These are phyloP conservation scores for Beroe ovata DNA, from an alignment of 37 sponge, comb jelly and placozoan species.

Conservation along the genomic window DNA sequence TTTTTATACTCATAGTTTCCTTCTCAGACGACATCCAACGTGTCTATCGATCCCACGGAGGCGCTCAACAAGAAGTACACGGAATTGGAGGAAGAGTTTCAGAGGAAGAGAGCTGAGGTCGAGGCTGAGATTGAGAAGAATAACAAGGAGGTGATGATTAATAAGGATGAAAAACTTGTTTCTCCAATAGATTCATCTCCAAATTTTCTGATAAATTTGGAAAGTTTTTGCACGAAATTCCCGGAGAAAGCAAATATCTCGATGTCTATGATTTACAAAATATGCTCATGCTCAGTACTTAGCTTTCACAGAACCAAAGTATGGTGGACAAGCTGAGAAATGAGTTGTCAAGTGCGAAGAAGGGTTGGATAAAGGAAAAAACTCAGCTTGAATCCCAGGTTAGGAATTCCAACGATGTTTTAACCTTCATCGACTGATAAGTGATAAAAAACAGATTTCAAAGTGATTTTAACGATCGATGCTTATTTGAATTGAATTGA, in stretches of 20 bases:
- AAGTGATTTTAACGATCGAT: too few relatives aligned
- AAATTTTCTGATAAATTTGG: too few relatives aligned
- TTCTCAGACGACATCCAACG: constrained; percentile 27
- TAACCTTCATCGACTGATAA: too few relatives aligned
- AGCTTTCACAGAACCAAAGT: constrained; percentile 22
- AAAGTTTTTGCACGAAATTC: too few relatives aligned
- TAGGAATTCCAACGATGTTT: not conserved
- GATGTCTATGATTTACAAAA: too few relatives aligned
- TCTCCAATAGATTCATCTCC: too few relatives aligned
- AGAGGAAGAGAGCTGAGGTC: constrained; percentile 48
- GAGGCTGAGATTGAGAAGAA: constrained; percentile 53
- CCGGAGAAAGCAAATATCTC: too few relatives aligned
- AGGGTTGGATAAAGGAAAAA: constrained; percentile 21
- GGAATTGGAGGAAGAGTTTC: constrained; percentile 51
- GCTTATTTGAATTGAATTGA: too few relatives aligned
- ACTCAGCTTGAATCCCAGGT: constrained; percentile 9
- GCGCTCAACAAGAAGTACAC: constrained; percentile 51
- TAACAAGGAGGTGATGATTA: constrained; percentile 6
- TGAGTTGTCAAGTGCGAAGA: not conserved
- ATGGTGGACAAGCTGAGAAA: constrained; percentile 23
- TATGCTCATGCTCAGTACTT: not conserved
- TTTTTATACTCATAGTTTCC: not conserved
- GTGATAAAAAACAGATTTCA: too few relatives aligned
- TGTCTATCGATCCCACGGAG: constrained; percentile 59
- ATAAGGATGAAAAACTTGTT: too few relatives aligned